phyloP scores from a whole-genome alignment of 2,888 invertebrate genomes.

The Cryptocephalus moraei region DNA sequence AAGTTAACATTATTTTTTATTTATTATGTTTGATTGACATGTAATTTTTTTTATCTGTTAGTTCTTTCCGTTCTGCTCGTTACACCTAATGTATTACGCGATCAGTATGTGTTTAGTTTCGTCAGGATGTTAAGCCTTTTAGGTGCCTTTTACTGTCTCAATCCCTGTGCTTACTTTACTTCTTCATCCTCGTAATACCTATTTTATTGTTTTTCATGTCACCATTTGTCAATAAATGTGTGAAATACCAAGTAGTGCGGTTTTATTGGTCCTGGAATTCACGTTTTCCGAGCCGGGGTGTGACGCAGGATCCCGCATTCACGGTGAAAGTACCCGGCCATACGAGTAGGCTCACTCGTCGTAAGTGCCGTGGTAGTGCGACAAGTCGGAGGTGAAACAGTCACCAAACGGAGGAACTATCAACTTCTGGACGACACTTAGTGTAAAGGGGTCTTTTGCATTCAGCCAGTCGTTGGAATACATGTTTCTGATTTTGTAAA shows the following conservation, averaged over 20 bases:
- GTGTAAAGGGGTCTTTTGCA: too few species aligned
- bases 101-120: too few species aligned
- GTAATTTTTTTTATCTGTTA: slow-evolving; percentile 8
- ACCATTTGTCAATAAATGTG: slow-evolving; percentile 33
- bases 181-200: neutral
- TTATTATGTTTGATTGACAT: slow-evolving; percentile 27
- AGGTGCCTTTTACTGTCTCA: slow-evolving; percentile 13
- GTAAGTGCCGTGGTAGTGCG: too few species aligned
- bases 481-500: too few species aligned
- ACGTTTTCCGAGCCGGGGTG: too few species aligned
- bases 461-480: too few species aligned
- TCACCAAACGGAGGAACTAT: too few species aligned
- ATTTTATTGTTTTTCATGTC: slow-evolving; percentile 18
- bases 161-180: neutral
- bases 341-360: too few species aligned
- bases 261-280: neutral
- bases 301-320: too few species aligned
- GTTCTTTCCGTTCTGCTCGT: slow-evolving; percentile 6
- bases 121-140: slow-evolving; percentile 10
- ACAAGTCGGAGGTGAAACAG: too few species aligned
- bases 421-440: too few species aligned
- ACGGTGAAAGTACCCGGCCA: too few species aligned
- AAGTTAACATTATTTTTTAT: slow-evolving; percentile 37
- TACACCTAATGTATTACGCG: neutral
- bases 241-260: slow-evolving; percentile 16